phyloP scores from a whole-genome alignment of 1,140 invertebrate genomes.

The Polyergus mexicanus region DNA sequence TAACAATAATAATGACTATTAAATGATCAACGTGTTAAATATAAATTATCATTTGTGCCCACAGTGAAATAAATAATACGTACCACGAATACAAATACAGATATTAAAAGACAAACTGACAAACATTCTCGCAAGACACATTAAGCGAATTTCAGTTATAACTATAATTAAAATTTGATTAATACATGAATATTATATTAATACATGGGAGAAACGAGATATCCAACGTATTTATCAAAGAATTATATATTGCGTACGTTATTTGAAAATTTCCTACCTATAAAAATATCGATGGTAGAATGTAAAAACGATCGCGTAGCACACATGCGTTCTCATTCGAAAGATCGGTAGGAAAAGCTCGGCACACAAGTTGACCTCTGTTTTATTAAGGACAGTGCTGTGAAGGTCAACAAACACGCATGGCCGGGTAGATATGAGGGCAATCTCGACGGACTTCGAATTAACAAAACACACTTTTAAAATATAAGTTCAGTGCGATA shows the following conservation, averaged over 20 bases:
- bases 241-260: too few relatives aligned
- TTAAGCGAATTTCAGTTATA: background rate
- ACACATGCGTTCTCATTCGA: slow-evolving; percentile 17
- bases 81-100: background rate
- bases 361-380: slow-evolving; percentile 78
- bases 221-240: background rate
- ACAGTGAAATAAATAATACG: background rate
- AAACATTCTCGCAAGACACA: background rate
- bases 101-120: background rate
- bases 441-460: slow-evolving; percentile 43
- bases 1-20: background rate
- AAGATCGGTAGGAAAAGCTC: slow-evolving; percentile 23
- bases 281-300: background rate
- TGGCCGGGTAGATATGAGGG: slow-evolving; percentile 27
- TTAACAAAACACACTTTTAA: background rate
- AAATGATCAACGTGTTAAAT: background rate
- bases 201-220: background rate
- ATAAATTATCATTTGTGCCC: background rate
- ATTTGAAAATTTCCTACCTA: slow-evolving; percentile 10
- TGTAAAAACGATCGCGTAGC: background rate
- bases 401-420: slow-evolving; percentile 77
- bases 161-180: background rate
- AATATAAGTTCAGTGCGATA: background rate
- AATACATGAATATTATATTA: background rate
- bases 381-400: slow-evolving; percentile 59